Percentiles rank a stretch among this genome's conserved stretches.
phyloP scores from a whole-genome alignment of 2,888 invertebrate species.

The Stenotaenia linearis region DNA sequence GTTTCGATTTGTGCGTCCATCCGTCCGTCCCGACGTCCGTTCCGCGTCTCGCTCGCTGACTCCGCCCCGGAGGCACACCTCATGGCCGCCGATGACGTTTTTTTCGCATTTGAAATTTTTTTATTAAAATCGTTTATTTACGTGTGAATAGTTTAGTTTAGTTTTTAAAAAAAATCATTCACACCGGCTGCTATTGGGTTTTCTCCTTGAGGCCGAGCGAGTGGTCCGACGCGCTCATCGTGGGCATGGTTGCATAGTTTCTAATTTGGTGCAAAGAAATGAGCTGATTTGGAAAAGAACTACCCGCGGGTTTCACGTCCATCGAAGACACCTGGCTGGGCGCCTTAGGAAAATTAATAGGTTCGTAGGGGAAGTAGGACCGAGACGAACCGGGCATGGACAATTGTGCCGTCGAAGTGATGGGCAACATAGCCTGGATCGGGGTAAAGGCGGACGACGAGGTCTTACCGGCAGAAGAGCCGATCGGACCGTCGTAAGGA shows the following conservation, averaged over 20 bases:
- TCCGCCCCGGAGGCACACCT: slow-evolving; percentile 19
- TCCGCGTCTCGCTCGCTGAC: slow-evolving; percentile 26
- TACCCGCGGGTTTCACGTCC: slow-evolving; percentile 49
- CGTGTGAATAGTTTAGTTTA: not conserved
- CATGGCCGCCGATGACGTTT: slow-evolving; percentile 6
- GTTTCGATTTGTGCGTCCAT: not conserved
- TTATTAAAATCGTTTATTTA: not conserved
- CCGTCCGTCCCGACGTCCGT: slow-evolving; percentile 17
- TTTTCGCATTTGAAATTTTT: not conserved
- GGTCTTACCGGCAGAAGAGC: slow-evolving; percentile 35
- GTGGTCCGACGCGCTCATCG: slow-evolving; percentile 62
- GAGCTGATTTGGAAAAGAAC: slow-evolving; percentile 80
- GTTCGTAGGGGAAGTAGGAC: slow-evolving; percentile 71
- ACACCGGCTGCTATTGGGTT: slow-evolving; percentile 34
- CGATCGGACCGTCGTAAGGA: slow-evolving; percentile 37
- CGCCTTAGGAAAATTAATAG: slow-evolving; percentile 76
- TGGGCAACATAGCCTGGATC: slow-evolving; percentile 56
- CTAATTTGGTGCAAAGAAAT: slow-evolving; percentile 94
- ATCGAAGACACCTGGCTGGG: slow-evolving; percentile 44
- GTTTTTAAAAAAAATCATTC: not conserved
- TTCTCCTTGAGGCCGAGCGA: slow-evolving; percentile 52
- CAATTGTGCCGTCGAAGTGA: slow-evolving; percentile 40
- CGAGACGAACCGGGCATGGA: slow-evolving; percentile 44
- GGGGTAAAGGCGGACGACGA: slow-evolving; percentile 75
- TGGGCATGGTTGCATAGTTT: slow-evolving; percentile 90